phyloP scores from a whole-genome alignment of 2,797 vertebrate species.

The Crax fasciolata region DNA sequence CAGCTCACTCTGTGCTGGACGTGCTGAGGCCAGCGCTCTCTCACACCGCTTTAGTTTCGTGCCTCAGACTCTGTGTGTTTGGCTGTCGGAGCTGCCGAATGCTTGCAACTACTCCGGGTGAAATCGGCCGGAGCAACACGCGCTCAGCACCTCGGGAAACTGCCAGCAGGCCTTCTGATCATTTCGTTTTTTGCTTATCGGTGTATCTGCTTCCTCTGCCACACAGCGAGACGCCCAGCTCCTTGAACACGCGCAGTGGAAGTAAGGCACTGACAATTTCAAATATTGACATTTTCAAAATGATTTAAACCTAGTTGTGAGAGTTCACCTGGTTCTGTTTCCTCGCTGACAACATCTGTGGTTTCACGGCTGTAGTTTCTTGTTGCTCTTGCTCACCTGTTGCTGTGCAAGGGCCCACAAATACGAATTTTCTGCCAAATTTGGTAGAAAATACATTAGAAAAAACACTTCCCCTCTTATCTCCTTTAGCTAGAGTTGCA shows the following conservation, averaged over 20 bases:
- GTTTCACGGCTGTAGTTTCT: not conserved
- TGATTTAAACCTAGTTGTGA: not conserved
- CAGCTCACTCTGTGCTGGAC: not conserved
- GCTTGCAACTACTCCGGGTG: not conserved
- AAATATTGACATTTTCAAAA: not conserved
- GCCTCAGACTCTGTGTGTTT: not conserved
- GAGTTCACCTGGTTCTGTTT: not conserved
- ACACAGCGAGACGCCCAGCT: not conserved
- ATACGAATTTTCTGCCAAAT: not conserved
- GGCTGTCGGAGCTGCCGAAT: not conserved
- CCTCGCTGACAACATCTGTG: conserved; percentile 30
- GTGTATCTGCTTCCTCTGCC: not conserved
- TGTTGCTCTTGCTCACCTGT: not conserved
- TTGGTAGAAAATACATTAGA: not conserved
- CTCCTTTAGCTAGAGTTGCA: not conserved
- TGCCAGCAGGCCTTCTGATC: not conserved
- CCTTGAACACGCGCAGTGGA: not conserved
- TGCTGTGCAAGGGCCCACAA: not conserved
- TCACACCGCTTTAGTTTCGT: not conserved
- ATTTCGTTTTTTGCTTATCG: not conserved
- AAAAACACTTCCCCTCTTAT: not conserved
- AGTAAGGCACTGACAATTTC: not conserved
- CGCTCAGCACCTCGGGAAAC: not conserved
- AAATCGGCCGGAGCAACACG: not conserved
- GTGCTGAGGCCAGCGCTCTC: not conserved